phyloP scores from a whole-genome alignment of 2,113 vertebrate species.

The Axis porcinus region DNA sequence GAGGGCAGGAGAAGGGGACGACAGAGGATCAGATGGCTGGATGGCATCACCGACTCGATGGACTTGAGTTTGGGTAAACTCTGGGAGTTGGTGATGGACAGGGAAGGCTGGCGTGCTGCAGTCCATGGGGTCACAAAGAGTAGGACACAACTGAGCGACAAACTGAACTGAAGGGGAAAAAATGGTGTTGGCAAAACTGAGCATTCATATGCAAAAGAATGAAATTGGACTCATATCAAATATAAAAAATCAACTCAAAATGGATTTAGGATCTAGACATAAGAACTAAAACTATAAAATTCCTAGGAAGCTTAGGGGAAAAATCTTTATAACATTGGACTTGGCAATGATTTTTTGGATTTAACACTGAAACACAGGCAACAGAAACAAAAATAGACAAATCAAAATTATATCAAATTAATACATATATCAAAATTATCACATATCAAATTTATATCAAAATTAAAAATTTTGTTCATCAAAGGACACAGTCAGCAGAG shows the following conservation, averaged over 20 bases:
- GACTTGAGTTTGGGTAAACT: not conserved
- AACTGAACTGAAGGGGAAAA: not conserved
- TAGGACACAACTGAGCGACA: accelerated
- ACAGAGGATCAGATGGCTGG: not conserved
- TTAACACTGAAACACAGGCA: not conserved
- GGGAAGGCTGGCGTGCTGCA: not conserved
- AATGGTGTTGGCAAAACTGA: not conserved
- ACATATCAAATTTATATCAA: not conserved
- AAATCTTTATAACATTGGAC: not conserved
- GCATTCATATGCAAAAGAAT: not conserved
- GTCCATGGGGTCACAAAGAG: not conserved
- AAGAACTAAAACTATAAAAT: not conserved
- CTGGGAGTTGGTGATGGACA: not conserved
- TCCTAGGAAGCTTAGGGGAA: not conserved
- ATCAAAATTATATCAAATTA: not conserved
- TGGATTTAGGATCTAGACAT: not conserved
- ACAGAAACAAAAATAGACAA: not conserved
- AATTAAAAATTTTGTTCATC: not conserved
- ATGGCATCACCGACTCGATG: not conserved
- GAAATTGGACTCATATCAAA: not conserved
- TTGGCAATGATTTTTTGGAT: not conserved
- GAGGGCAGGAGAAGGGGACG: not conserved
- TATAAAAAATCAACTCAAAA: not conserved
- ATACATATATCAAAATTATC: not conserved
- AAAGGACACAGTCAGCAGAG: not conserved